Conservation (phyloP, 2,113 vertebrate genomes). For the Pelecanoides urinatrix region DNA sequence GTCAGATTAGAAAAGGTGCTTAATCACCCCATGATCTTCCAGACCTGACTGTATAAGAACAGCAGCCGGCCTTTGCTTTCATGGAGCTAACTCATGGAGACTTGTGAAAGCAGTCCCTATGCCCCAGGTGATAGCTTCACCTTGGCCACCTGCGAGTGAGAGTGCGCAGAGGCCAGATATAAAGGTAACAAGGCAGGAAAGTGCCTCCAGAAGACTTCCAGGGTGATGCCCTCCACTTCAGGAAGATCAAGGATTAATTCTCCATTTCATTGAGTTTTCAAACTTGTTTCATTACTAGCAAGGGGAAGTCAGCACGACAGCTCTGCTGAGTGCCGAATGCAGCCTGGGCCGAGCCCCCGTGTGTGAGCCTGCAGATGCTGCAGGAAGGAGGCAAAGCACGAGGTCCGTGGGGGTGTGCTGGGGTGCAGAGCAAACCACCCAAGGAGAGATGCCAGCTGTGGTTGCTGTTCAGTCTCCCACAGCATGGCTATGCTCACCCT, state of each 20-base stretch:
- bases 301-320: not conserved
- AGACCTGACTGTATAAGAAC: not conserved
- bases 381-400: not conserved
- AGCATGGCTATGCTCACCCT: rapidly evolving
- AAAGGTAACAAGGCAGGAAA: not conserved
- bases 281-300: not conserved
- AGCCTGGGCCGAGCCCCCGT: not conserved
- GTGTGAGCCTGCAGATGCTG: not conserved
- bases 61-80: not conserved
- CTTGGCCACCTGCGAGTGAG: no score
- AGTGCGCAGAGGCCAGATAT: not conserved
- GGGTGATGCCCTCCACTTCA: not conserved
- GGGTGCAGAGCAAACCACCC: not conserved
- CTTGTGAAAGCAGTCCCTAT: not conserved
- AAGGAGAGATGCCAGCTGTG: not conserved
- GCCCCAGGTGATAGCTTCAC: not conserved
- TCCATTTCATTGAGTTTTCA: not conserved
- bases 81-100: not conserved
- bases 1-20: not conserved
- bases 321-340: not conserved
- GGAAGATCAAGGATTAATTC: not conserved
- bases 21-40: not conserved
- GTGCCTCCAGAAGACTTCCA: not conserved
- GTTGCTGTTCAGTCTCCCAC: not conserved
- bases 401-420: not conserved